Percentiles rank a stretch among this genome's conserved stretches.
Conservation (phyloP, 2,797 vertebrate species). For the Centropyge bicolor region DNA sequence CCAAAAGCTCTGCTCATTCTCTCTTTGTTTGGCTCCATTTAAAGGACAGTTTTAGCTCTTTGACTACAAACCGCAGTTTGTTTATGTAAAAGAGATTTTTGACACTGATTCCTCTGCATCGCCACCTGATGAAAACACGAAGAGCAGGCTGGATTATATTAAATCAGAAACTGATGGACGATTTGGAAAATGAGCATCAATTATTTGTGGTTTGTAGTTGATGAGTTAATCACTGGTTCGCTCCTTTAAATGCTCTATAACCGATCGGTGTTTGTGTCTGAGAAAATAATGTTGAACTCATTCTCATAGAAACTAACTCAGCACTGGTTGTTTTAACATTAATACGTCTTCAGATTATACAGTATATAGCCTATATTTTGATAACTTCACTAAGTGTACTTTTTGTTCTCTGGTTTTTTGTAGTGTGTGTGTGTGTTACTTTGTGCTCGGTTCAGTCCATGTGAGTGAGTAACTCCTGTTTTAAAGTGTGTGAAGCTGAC, state of each 20-base stretch:
- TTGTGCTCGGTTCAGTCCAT: slow-evolving; percentile 39
- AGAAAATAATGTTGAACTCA: slow-evolving; percentile 35
- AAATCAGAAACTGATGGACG: neutral
- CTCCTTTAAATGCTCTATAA: slow-evolving; percentile 41
- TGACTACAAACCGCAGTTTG: neutral
- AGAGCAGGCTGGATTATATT: no score
- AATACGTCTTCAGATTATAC: slow-evolving; percentile 62
- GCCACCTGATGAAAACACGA: no score
- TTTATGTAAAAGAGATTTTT: neutral
- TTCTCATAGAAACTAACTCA: slow-evolving; percentile 43
- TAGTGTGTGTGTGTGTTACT: slow-evolving; percentile 67
- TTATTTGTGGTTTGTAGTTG: neutral
- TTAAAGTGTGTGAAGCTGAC: slow-evolving; percentile 30
- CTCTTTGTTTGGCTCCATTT: slow-evolving; percentile 3
- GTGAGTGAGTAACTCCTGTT: slow-evolving; percentile 58
- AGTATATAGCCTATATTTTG: slow-evolving; percentile 82
- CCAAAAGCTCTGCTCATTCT: slow-evolving; percentile 1
- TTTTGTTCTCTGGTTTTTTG: slow-evolving; percentile 67
- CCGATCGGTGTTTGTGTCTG: slow-evolving; percentile 35
- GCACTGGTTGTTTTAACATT: slow-evolving; percentile 66
- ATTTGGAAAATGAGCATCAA: neutral
- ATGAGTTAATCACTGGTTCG: neutral
- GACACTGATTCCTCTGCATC: no score
- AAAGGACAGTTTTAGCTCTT: slow-evolving; percentile 16
- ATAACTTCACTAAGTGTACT: slow-evolving; percentile 85